Evolutionary conservation across 2,888 invertebrate genomes (phyloP).

Genomic region (Andricus quercusramuli): DNA sequence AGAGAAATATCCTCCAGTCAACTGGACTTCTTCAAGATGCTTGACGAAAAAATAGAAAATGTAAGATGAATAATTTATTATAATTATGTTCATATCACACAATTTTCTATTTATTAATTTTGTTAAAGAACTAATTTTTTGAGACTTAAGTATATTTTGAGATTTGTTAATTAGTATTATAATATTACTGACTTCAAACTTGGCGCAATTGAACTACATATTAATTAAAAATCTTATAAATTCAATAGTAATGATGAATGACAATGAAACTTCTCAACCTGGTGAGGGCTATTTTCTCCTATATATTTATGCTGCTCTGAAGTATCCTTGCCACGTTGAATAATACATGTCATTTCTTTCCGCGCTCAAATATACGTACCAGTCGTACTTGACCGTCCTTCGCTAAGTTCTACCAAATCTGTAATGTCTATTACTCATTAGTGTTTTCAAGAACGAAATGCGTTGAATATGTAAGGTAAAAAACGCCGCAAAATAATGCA

Average conservation of each 20-base stretch:
- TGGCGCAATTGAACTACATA: neutral
- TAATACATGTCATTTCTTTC: neutral
- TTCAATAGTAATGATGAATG: neutral
- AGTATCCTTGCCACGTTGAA: neutral
- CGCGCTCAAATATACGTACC: constrained; percentile 35
- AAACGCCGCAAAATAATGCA: no score
- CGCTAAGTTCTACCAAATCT: constrained; percentile 29
- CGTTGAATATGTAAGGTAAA: neutral
- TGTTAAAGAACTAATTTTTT: no score
- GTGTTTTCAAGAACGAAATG: constrained; percentile 6
- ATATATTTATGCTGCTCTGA: neutral
- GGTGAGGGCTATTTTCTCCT: neutral
- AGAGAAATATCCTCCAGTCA: constrained; percentile 94
- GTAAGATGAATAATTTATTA: constrained; percentile 80
- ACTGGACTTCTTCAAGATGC: constrained; percentile 95
- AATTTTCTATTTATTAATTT: no score
- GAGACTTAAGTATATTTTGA: no score
- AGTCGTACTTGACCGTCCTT: constrained; percentile 18
- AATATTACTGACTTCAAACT: no score
- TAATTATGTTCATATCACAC: neutral
- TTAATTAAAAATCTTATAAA: neutral
- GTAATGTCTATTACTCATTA: neutral
- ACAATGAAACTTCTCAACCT: neutral
- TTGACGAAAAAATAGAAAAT: constrained; percentile 94
- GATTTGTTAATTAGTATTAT: no score